phyloP scores from a whole-genome alignment of 2,113 vertebrate species.

The Barbus barbus region DNA sequence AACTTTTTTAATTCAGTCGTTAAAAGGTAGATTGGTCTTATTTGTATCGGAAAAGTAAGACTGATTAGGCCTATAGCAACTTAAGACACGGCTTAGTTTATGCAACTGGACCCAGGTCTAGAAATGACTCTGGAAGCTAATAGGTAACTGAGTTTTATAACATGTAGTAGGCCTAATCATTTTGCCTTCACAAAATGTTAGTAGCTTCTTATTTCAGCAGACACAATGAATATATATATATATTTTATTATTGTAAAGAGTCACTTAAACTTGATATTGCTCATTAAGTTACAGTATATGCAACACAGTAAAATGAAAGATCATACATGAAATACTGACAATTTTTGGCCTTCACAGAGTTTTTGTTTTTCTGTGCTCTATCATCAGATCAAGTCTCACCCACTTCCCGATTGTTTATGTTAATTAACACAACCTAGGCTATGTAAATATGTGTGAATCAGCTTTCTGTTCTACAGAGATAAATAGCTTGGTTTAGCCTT shows the following conservation, averaged over 20 bases:
- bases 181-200: background rate
- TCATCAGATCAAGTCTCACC: background rate
- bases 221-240: too few species aligned
- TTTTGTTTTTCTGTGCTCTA: constrained; percentile 1
- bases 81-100: too few species aligned
- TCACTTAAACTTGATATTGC: background rate
- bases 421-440: constrained; percentile 22
- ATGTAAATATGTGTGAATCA: constrained; percentile 23
- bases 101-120: too few species aligned
- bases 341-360: background rate
- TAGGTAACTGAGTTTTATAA: background rate
- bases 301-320: background rate
- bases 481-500: constrained; percentile 12
- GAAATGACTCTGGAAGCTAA: background rate
- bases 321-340: background rate
- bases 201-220: background rate
- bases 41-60: too few species aligned
- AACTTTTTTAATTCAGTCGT: too few species aligned
- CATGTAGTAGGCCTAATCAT: background rate
- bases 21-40: too few species aligned
- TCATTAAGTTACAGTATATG: background rate
- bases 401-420: background rate
- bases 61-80: too few species aligned
- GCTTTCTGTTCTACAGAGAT: constrained; percentile 28
- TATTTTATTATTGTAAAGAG: background rate